Evolutionary conservation across 1,140 invertebrate species (phyloP), one percentile per base, ranked within the genome.

Genomic region (Neelides sp.): DNA sequence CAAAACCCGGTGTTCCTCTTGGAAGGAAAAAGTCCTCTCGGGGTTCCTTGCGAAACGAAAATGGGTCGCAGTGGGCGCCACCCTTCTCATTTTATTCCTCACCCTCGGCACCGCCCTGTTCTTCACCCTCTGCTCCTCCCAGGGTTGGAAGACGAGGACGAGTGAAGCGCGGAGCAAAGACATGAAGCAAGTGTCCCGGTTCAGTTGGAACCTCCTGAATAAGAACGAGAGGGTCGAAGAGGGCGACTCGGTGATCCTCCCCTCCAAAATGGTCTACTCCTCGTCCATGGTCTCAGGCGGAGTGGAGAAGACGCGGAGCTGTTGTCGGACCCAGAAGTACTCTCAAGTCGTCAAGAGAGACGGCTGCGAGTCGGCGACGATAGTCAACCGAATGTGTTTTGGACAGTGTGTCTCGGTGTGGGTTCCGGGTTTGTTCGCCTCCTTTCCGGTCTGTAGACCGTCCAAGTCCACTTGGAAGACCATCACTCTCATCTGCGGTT

Each of bases 291-390:
- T 24, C 26, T 15, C 2, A 17, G 32, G 32, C 34, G 19, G 32
- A 27, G 37, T 28, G 13, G 49, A n/a, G 7, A 47, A 40, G 12
- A 55, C 52, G 12, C n/a, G 40, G 17, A 59, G 51, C 28, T 59
- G 57, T 26, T 59, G 57, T 42, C 32, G 54, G 23, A 55, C 57
- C n/a, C 53, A 55, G 28, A 59, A 55, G 45, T 59, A 59, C 23
- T 50, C 41, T 10, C 57, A 59, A 35, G 47, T 55, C 17, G 37
- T 59, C 22, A 55, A 55, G 15, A 20, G 54, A 12, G 57, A 59
- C 7, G 57, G 57, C 24, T 59, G 57, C 44, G 53, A 59, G 19
- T 50, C 57, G 1, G n/a, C 55, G 34, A 55, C 45, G 12, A 50
- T 59, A 30, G 51, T 55, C 7, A 59, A 59, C 30, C 34, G 41